Evolutionary conservation across 2,888 invertebrate species (phyloP), one percentile per base, ranked within the genome.

Genomic region (Omphaloscelis lunosa): DNA sequence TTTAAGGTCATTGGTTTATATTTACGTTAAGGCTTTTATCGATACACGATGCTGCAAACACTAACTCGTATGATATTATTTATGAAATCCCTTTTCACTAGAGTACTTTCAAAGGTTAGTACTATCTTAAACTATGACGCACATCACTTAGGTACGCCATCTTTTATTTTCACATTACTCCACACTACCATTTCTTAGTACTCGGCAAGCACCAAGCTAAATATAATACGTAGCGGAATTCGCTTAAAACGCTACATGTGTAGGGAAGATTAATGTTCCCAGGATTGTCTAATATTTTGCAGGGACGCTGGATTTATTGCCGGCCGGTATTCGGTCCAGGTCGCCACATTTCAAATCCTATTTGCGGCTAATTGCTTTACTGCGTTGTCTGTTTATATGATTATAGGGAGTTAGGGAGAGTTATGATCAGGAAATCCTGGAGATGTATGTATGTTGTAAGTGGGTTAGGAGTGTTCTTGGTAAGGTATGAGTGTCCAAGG

Each of bases 261-360:
- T 80, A 83, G 34, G 34, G 70, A 86, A 89, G 90, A 91, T 91
- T 88, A 88, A 91, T 91, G 89, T 86, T 79, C 53, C 72, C 80
- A 82, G 83, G 68, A 89, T 90, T 91, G 90, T 91, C 91, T 90
- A 90, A 91, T 91, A 91, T 87, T 87, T 87, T 89, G 89, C 63
- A 74, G 78, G 72, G 72, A 77, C 80, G 78, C 75, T 75, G 80
- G 72, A 91, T 91, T 90, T 91, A 91, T 91, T 86, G 79, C 88
- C 68, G 80, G 78, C 61, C 83, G 80, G 75, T 84, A 88, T 88
- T 82, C 48, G 73, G 84, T 66, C 58, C 80, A 80, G 82, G 77
- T 81, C 70, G 65, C 79, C 58, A 77, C 83, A 77, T 83, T 85
- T 86, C 75, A 80, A 81, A 83, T 81, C 81, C 88, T 89, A 88